Conservation (phyloP, 1,140 invertebrate species). For the Drosophila tropicalis region DNA sequence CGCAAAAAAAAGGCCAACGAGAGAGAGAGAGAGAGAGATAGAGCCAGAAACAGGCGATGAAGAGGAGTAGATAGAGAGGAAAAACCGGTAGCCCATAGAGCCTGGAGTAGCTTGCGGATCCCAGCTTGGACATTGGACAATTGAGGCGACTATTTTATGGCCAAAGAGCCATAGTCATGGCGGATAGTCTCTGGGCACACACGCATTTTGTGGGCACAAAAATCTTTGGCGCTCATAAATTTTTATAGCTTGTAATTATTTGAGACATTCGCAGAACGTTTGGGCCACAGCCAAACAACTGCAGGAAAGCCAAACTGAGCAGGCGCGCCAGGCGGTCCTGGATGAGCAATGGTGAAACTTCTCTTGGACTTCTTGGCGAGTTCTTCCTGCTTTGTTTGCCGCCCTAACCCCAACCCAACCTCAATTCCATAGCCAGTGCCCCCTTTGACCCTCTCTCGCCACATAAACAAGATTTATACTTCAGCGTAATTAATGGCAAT, state of each 20-base stretch:
- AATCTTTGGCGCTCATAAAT: conserved; percentile 71
- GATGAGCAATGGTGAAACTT: neutral
- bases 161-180: conserved; percentile 7
- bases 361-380: conserved; percentile 14
- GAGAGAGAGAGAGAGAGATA: neutral
- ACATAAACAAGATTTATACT: conserved; percentile 59
- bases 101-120: neutral
- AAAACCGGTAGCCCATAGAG: conserved; percentile 48
- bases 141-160: conserved; percentile 48
- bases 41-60: too few relatives aligned
- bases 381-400: conserved; percentile 51
- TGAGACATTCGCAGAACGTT: conserved; percentile 46
- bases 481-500: conserved; percentile 67
- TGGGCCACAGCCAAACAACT: neutral
- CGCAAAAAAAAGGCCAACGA: neutral
- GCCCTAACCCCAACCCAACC: neutral
- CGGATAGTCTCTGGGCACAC: conserved; percentile 7
- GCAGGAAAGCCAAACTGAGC: conserved; percentile 28
- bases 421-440: neutral
- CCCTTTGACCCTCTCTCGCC: neutral
- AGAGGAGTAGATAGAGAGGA: neutral
- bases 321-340: conserved; percentile 63
- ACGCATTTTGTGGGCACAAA: conserved; percentile 31
- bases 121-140: conserved; percentile 8
- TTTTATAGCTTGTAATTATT: conserved; percentile 78